Evolutionary conservation across 2,888 invertebrate genomes (phyloP), one percentile per base, ranked within the genome.

Genomic region (Ametastegia equiseti): DNA sequence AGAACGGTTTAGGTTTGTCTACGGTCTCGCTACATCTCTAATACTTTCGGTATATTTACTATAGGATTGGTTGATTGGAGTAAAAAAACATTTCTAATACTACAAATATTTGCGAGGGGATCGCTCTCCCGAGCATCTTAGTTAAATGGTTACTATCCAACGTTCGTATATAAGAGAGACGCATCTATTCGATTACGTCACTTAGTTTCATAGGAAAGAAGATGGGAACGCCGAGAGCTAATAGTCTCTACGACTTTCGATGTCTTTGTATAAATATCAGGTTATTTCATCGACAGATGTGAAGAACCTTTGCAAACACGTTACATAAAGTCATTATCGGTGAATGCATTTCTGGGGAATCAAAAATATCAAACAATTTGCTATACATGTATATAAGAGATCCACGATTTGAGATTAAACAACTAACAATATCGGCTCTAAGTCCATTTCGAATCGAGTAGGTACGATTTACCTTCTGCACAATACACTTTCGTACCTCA

Each of bases 51-150:
- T 50, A 54, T 54, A 75, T 50, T 50, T 57, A 75, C 36, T 42
- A 11, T 30, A n/a, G n/a, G n/a, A 47, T 30, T 71, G 15, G 33
- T 71, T 71, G 27, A 47, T 45, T 19, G 30, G 27, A 23, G 42
- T 27, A 15, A 27, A 71, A 45, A 71, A 71, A n/a, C n/a, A 71
- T 71, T 71, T 71, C 71, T 71, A 71, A 71, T 45, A 71, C 6
- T 15, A 47, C 47, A 71, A 71, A 71, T 71, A 71, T 71, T 71
- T 23, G 47, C 42, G 13, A 42, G 15, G 30, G 36, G 27, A 30
- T 47, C 23, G 47, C 27, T 47, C 13, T 1, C n/a, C n/a, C 36
- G 4, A 23, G 30, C 30, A 11, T 47, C 23, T 71, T 30, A 1
- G 6, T 13, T 60, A n/a, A 54, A n/a, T 54, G 54, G n/a, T 15